Evolutionary conservation across 2,113 vertebrate genomes (phyloP).

Genomic region (Cricetomys ansorgei): DNA sequence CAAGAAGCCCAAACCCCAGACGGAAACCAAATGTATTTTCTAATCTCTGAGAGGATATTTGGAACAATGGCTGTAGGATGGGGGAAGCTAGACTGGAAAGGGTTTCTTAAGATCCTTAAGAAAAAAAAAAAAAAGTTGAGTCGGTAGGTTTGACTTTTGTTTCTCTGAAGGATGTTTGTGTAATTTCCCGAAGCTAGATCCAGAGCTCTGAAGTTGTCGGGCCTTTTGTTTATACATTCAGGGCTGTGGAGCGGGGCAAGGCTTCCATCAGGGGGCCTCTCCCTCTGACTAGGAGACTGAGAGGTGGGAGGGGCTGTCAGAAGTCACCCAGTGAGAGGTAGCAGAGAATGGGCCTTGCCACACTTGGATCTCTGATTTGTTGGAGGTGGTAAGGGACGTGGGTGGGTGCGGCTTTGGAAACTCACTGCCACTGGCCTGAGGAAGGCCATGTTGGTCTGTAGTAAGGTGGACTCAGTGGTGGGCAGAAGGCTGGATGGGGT

Average conservation of each 20-base stretch:
- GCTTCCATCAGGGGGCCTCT: background rate
- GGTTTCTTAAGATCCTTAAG: constrained; percentile 63
- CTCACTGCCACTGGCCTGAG: background rate
- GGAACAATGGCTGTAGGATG: constrained; percentile 75
- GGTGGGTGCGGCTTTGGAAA: background rate
- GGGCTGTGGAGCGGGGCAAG: background rate
- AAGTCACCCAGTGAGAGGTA: background rate
- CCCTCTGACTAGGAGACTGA: constrained; percentile 1
- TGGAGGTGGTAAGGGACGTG: background rate
- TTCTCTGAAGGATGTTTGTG: constrained; percentile 78
- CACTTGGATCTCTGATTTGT: background rate
- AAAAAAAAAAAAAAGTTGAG: background rate
- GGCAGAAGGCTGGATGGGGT: background rate
- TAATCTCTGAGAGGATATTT: constrained; percentile 73
- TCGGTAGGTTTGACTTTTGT: constrained; percentile 74
- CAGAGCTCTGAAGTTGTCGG: constrained; percentile 19
- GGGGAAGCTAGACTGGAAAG: constrained; percentile 72
- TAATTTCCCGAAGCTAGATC: constrained; percentile 60
- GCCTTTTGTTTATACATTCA: background rate
- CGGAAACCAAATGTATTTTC: constrained; percentile 78
- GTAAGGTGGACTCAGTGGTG: background rate
- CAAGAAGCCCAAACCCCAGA: constrained; percentile 58
- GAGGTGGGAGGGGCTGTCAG: background rate
- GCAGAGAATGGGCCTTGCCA: background rate
- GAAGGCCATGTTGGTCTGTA: background rate